Evolutionary conservation across 1,140 invertebrate species (phyloP).

Genomic region (Lordiphosa stackelbergi): DNA sequence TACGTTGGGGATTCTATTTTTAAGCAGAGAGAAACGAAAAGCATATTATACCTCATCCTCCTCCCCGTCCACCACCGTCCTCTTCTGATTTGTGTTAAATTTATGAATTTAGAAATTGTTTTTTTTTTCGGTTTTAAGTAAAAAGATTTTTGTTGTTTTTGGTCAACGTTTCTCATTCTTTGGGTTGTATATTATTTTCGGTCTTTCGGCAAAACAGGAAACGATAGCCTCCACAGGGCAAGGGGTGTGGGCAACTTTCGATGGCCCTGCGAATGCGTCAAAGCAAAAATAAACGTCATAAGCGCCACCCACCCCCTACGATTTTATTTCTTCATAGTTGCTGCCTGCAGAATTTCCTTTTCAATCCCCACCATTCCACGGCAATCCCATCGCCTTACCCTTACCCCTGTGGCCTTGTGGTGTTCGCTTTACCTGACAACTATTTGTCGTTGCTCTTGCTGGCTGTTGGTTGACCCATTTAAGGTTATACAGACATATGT

Average conservation of each 20-base stretch:
- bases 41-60: neutral
- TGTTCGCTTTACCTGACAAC: slow-evolving; percentile 52
- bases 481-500: slow-evolving; percentile 25
- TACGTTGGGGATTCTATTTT: neutral
- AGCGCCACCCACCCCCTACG: slow-evolving; percentile 5
- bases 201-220: slow-evolving; percentile 64
- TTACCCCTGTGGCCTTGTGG: slow-evolving; percentile 39
- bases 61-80: neutral
- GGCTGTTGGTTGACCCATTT: slow-evolving; percentile 50
- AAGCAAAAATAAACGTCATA: slow-evolving; percentile 65
- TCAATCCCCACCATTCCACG: neutral
- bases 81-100: slow-evolving; percentile 14
- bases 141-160: slow-evolving; percentile 7
- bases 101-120: slow-evolving; percentile 42
- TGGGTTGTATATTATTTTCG: slow-evolving; percentile 47
- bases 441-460: slow-evolving; percentile 44
- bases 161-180: slow-evolving; percentile 33
- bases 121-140: slow-evolving; percentile 10
- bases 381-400: neutral
- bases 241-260: neutral
- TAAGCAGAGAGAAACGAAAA: too few relatives aligned
- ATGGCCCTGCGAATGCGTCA: slow-evolving; percentile 43
- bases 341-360: neutral
- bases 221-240: slow-evolving; percentile 17
- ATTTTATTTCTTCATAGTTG: neutral